Evolutionary conservation across 2,888 invertebrate species (phyloP), one percentile per base, ranked within the genome.

Genomic region (Chymomyza amoena): DNA sequence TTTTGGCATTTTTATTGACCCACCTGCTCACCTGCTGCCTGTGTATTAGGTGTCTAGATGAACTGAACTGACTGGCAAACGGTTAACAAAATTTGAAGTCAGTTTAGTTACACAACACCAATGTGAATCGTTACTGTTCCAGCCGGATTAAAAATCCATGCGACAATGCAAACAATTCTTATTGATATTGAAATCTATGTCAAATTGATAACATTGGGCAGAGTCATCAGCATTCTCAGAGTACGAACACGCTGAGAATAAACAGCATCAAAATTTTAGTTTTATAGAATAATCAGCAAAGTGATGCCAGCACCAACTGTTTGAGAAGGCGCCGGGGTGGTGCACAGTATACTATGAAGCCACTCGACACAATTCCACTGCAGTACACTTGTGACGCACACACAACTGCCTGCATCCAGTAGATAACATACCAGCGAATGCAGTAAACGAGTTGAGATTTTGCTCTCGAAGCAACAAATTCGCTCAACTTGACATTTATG

Each of bases 181-280:
- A 87, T 84, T 84, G 83, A 84, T 84, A 83, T 80, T 61, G 64
- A 73, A 81, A 84, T 77, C 80, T 87, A 85, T 84, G 84, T 84
- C 84, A 87, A 84, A 75, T 87, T 84, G 81, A 84, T 84, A 78
- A 83, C 75, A 63, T 32, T 32, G 32, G 7, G 32, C 32, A 32
- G 39, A 50, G 63, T 32, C 52, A 61, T 25, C 61, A 16, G 32
- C 32, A 63, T 9, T 20, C 7, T 16, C 39, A 59, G 36, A 64
- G 20, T 18, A 63, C n/a, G 36, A 64, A 16, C 20, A 63, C n/a
- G 25, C 16, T 52, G 52, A 64, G 63, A 57, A 28, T 50, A 62
- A 45, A 62, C 51, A 50, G 51, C n/a, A 70, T 64, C 64, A 62
- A 56, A 51, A 73, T 66, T 61, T 32, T n/a, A 56, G 20, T 63